A percentile compares a stretch with the other conserved stretches of the same genome.
These are phyloP conservation scores for Hirundo rustica DNA, from an alignment of 2,797 vertebrate genomes.

Conservation along the genomic window DNA sequence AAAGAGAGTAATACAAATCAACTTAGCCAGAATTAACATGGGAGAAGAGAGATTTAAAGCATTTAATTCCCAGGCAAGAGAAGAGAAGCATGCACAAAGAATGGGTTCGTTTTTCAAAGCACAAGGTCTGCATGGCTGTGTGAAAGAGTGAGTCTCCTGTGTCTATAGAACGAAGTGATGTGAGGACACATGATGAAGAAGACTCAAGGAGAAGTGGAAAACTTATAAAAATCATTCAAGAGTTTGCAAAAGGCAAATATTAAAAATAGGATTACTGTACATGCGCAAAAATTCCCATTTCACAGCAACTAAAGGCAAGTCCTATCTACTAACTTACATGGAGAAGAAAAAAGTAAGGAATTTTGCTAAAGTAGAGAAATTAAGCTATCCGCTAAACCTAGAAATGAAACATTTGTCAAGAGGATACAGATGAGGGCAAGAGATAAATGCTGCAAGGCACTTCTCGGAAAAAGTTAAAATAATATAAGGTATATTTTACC, in stretches of 20 bases:
- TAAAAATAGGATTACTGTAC: not conserved
- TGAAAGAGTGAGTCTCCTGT: not conserved
- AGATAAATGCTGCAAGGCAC: not conserved
- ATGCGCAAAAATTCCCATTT: not conserved
- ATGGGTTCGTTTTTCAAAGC: not conserved
- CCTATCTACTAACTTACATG: not conserved
- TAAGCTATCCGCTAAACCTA: not conserved
- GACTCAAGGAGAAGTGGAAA: not conserved
- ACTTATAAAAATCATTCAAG: accelerated
- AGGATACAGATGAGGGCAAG: not conserved
- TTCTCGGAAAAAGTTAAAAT: not conserved
- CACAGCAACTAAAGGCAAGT: not conserved
- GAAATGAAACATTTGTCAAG: not conserved
- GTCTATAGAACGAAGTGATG: not conserved
- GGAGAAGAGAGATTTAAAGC: not conserved
- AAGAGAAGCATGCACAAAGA: not conserved
- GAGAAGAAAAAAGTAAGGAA: not conserved
- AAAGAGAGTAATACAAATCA: not conserved
- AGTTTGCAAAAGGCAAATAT: not conserved
- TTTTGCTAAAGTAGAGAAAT: not conserved
- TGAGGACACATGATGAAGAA: not conserved
- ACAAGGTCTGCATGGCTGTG: not conserved
- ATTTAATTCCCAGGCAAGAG: not conserved
- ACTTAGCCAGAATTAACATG: not conserved
- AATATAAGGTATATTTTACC: not conserved